These are phyloP conservation scores for Sphenopsis melanotis DNA, from an alignment of 2,797 vertebrate genomes.

Conservation along the genomic window DNA sequence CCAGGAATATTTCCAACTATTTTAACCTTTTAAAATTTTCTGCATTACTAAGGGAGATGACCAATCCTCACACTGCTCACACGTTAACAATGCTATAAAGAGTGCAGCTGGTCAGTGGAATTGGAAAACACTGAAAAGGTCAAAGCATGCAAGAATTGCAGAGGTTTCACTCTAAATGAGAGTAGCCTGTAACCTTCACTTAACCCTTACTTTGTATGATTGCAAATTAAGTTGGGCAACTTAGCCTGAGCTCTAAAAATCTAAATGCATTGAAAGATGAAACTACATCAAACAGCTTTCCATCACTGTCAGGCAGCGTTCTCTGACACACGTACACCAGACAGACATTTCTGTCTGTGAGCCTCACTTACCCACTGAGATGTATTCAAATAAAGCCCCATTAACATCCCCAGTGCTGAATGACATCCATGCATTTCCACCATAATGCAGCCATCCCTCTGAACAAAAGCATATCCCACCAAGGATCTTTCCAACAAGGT, in stretches of 20 bases:
- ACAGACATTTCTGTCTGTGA: neutral
- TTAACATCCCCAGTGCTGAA: neutral
- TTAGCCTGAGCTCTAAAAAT: slow-evolving; percentile 36
- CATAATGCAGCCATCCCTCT: neutral
- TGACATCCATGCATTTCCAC: neutral
- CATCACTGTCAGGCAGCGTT: slow-evolving; percentile 17
- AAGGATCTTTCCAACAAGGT: neutral
- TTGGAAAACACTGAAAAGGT: slow-evolving; percentile 55
- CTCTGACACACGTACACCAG: neutral
- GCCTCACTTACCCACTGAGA: neutral
- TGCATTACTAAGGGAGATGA: slow-evolving; percentile 31
- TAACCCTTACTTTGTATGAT: slow-evolving; percentile 57
- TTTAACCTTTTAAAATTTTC: slow-evolving; percentile 52
- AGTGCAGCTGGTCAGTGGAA: slow-evolving; percentile 40
- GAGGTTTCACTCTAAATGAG: slow-evolving; percentile 49
- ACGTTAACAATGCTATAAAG: slow-evolving; percentile 59
- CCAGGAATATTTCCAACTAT: slow-evolving; percentile 20
- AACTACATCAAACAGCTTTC: slow-evolving; percentile 52
- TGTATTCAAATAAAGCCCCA: slow-evolving; percentile 13
- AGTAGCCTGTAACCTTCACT: slow-evolving; percentile 59
- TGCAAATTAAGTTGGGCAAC: slow-evolving; percentile 53
- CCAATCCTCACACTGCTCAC: slow-evolving; percentile 27
- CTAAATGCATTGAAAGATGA: slow-evolving; percentile 45
- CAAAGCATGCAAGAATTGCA: slow-evolving; percentile 20
- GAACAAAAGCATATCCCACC: neutral